A percentile compares a stretch with the other conserved stretches of the same genome.
Conservation (phyloP, 2,888 invertebrate genomes). For the Alloscopus bannaensis region DNA sequence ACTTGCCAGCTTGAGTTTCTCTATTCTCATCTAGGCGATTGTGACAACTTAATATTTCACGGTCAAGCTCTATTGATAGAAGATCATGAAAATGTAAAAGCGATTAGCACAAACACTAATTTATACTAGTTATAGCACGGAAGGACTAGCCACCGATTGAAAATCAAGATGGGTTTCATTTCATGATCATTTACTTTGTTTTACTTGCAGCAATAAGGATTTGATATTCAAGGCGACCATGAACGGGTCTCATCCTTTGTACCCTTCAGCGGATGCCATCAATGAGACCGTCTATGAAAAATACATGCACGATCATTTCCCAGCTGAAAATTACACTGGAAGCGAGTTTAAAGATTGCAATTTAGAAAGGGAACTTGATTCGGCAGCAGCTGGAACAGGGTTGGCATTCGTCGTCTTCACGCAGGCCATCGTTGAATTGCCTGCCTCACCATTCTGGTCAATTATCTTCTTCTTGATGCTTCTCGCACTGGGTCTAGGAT, state of each 20-base stretch:
- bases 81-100: too few species aligned
- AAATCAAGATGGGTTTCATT: not conserved
- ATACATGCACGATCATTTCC: constrained; percentile 60
- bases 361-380: constrained; percentile 83
- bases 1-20: too few species aligned
- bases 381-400: constrained; percentile 97
- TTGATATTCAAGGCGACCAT: constrained; percentile 75
- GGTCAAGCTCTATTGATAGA: too few species aligned
- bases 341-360: constrained; percentile 80
- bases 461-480: constrained; percentile 97
- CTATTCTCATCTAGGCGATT: too few species aligned
- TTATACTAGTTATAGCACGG: too few species aligned
- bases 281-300: constrained; percentile 78
- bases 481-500: constrained; percentile 92
- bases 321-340: constrained; percentile 46
- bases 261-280: constrained; percentile 75
- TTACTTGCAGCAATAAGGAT: constrained; percentile 77
- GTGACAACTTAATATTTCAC: too few species aligned
- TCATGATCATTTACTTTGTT: too few species aligned
- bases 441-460: constrained; percentile 96
- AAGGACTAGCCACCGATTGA: not conserved
- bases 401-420: constrained; percentile 98
- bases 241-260: too few species aligned
- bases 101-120: too few species aligned
- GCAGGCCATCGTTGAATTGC: constrained; percentile 94